Base-by-base conservation (phyloP, 92 coral and sea anemone species). In the Galaxea fascicularis region DNA sequence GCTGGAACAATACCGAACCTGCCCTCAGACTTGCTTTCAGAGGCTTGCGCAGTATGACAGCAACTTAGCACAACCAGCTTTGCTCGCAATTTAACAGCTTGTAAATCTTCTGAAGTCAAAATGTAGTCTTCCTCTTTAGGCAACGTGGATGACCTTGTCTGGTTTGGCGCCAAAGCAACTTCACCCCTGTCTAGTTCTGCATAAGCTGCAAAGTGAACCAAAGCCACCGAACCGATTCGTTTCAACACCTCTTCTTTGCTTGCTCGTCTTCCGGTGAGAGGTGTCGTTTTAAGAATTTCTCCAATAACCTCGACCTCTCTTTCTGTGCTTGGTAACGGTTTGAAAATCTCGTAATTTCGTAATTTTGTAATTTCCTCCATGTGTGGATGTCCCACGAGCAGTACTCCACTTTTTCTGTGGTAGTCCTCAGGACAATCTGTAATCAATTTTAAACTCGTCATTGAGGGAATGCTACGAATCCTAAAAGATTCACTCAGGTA, bases 1-100 rank as follows among this genome's bases (percentile, higher is more conserved):
- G 82, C 82, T 7, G 71, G 82, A 12, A 29, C 68, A 59, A 77
- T 29, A 25, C 82, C 82, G 25, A 77, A 52, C 46, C 27, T 41
- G 20, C 82, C 71, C 21, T 77, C 82, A 41, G 82, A 28, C 46
- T 57, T 77, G 47, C 56, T 71, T 6, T 27, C 65, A n/a, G n/a
- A n/a, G n/a, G n/a, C 72, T 31, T 28, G 15, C 18, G 39, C 74
- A 69, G 52, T 69, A 39, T 30, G 74, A 69, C 52, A 30, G 53
- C 74, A 65, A 31, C 71, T 65, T 24, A 65, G 46, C 71, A 65
- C 71, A 28, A 65, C 71, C 31, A 65, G 71, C 46, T 29, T 65
- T 30, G 71, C 46, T 28, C 71, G 71, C 71, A 65, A 20, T 1
- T 16, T 27, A 27, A 31, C 45, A 27, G 15, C 20, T 65, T 27